Evolutionary conservation across 2,888 invertebrate species (phyloP), one percentile per base, ranked within the genome.

Genomic region (Lordiphosa fenestrarum): DNA sequence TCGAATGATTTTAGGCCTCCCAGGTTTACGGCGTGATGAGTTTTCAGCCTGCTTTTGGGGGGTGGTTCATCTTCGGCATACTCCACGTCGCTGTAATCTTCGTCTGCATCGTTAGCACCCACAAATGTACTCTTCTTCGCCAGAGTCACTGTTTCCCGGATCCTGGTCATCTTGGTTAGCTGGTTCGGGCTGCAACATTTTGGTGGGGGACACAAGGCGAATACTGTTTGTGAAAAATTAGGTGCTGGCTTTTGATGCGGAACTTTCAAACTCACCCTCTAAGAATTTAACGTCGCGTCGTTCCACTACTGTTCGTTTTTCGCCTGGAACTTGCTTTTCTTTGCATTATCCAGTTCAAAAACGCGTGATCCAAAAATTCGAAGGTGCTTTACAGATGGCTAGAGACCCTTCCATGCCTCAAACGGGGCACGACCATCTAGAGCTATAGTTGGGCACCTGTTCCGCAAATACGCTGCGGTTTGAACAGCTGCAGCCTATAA

Each of bases 1-100:
- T 3, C 53, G 50, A 2, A 56, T 6, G 6, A 59, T 30, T 41
- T 25, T 56, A 0, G 57, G 63, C 19, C 61, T 56, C 2, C 64
- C 56, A 33, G 59, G 51, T 6, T 53, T 54, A 37, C 42, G 38
- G n/a, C 12, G 15, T 9, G 23, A 10, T 12, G 13, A 10, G 9
- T 33, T 9, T 9, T 44, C 13, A 5, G 13, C 44, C 41, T n/a
- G 41, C 23, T 40, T n/a, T 41, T 12, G 12, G 6, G 15, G n/a
- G n/a, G n/a, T n/a, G n/a, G n/a, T n/a, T n/a, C n/a, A n/a, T n/a
- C n/a, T n/a, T n/a, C n/a, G n/a, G n/a, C 4, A 12, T 33, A 3
- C 21, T 38, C 9, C 12, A 9, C n/a, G 12, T 12, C 23, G 12
- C n/a, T 23, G 15, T 30, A 9, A 30, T 30, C 9, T 30, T 30